Percentiles rank a stretch among this genome's conserved stretches.
Conservation (phyloP, 2,888 invertebrate genomes). For the Nephrocerus scutellatus region DNA sequence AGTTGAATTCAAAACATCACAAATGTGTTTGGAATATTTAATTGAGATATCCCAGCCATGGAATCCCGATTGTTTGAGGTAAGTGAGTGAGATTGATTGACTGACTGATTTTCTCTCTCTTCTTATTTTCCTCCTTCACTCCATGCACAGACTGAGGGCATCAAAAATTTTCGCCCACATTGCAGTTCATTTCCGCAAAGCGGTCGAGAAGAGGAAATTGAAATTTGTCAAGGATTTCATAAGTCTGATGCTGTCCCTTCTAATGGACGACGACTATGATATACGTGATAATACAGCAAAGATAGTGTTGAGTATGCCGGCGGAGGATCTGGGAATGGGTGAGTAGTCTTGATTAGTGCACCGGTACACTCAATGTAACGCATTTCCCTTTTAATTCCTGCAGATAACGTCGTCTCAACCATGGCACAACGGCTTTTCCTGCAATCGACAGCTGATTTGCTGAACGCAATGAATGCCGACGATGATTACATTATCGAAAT, state of each 20-base stretch:
- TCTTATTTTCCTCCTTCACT: neutral
- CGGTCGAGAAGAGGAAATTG: slow-evolving; percentile 25
- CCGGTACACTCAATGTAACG: no score
- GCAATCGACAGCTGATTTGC: slow-evolving; percentile 24
- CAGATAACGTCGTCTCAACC: slow-evolving; percentile 28
- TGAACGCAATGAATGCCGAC: slow-evolving; percentile 22
- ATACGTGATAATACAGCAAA: slow-evolving; percentile 33
- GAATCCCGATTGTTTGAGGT: slow-evolving; percentile 32
- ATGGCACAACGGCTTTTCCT: slow-evolving; percentile 33
- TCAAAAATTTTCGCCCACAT: slow-evolving; percentile 31
- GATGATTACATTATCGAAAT: slow-evolving; percentile 29
- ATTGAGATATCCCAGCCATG: slow-evolving; percentile 30
- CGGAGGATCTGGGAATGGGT: slow-evolving; percentile 29
- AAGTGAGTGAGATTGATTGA: neutral
- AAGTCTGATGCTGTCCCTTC: slow-evolving; percentile 32
- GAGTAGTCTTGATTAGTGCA: slow-evolving; percentile 16
- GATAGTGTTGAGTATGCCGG: slow-evolving; percentile 28
- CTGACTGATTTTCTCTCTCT: neutral
- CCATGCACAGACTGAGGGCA: slow-evolving; percentile 28
- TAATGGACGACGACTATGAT: slow-evolving; percentile 38
- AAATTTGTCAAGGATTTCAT: slow-evolving; percentile 32
- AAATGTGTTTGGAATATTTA: slow-evolving; percentile 30
- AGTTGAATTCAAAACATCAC: slow-evolving; percentile 24
- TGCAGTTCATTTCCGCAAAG: slow-evolving; percentile 22
- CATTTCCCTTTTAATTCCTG: slow-evolving; percentile 14